Conservation (phyloP, 2,797 vertebrate species). For the Gobio occitaniae region DNA sequence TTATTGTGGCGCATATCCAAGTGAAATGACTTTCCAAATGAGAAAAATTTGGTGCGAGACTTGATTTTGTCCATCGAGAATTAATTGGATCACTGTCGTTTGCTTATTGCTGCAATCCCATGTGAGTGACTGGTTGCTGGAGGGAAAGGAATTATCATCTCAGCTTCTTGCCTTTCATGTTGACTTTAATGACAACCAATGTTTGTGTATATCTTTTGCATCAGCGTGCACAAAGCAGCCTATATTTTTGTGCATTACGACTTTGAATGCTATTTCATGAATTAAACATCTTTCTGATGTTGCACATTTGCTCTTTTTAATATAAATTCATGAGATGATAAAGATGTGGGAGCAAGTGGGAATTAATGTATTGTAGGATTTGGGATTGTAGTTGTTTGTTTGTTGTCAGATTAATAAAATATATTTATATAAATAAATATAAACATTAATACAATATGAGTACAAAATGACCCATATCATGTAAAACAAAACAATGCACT, state of each 20-base stretch:
- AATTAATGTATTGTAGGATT: background rate
- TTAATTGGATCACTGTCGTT: background rate
- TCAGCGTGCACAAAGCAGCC: background rate
- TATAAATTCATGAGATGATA: slow-evolving; percentile 5
- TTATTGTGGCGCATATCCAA: background rate
- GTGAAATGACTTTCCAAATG: background rate
- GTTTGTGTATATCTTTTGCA: background rate
- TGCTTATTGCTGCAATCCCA: background rate
- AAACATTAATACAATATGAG: background rate
- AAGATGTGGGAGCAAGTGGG: background rate
- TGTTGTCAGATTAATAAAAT: background rate
- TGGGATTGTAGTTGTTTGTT: background rate
- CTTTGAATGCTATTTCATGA: background rate
- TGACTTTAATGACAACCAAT: background rate
- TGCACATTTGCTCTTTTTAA: background rate
- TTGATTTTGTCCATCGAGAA: background rate
- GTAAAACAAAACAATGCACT: background rate
- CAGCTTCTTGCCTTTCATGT: background rate
- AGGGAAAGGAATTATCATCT: background rate
- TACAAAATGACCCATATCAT: background rate
- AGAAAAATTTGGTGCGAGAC: background rate
- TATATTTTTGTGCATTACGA: background rate
- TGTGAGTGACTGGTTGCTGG: background rate
- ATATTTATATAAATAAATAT: background rate
- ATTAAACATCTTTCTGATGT: background rate